phyloP scores from a whole-genome alignment of 2,113 vertebrate species.

The Stegostoma tigrinum region DNA sequence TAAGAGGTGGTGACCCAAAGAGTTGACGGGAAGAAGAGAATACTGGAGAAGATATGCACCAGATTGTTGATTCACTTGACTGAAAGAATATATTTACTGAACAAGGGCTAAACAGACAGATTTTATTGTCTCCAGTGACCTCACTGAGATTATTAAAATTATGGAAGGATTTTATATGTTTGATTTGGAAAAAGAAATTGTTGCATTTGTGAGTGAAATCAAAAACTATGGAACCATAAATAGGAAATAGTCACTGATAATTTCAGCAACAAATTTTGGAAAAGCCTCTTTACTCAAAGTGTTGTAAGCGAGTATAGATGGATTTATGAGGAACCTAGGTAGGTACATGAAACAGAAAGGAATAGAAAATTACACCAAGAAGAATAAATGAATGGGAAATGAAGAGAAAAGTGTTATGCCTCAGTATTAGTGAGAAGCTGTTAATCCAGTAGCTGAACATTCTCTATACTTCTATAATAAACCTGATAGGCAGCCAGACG shows the following conservation, averaged over 20 bases:
- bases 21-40: too few species aligned
- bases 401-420: not conserved
- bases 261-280: not conserved
- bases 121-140: not conserved
- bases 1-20: too few species aligned
- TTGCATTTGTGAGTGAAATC: not conserved
- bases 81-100: not conserved
- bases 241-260: not conserved
- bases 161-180: not conserved
- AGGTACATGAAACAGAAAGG: not conserved
- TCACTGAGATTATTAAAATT: not conserved
- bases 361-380: not conserved
- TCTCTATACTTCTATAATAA: not conserved
- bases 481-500: not conserved
- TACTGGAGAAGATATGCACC: not conserved
- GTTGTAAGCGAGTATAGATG: not conserved
- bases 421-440: too few species aligned
- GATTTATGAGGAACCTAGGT: not conserved
- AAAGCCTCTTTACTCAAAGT: not conserved
- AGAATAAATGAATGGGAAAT: not conserved
- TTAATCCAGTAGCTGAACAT: not conserved
- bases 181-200: not conserved
- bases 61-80: not conserved
- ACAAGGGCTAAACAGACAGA: not conserved
- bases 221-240: not conserved